Conservation (phyloP, 1,140 invertebrate species). For the Drosophila simulans region DNA sequence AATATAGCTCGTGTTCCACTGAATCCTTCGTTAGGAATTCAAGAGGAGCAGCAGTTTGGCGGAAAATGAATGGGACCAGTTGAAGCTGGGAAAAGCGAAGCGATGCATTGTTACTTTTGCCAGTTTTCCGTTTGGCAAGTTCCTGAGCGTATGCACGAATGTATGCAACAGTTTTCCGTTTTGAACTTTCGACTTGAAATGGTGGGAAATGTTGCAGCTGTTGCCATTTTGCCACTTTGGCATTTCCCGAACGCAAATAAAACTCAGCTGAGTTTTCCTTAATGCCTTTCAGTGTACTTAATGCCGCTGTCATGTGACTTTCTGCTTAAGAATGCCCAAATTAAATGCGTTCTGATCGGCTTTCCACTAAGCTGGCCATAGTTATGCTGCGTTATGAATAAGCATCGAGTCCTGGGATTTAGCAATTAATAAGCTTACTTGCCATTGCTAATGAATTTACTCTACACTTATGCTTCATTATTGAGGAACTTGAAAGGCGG, state of each 20-base stretch:
- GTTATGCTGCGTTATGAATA: background rate
- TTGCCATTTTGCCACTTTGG: slow-evolving; percentile 11
- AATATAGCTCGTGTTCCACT: background rate
- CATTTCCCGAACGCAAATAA: background rate
- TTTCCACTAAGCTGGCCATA: slow-evolving; percentile 3
- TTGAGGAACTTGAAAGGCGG: background rate
- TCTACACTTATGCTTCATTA: background rate
- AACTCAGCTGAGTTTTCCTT: too few relatives aligned
- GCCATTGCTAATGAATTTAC: slow-evolving; percentile 7
- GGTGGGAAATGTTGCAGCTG: slow-evolving; percentile 34
- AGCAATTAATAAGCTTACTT: slow-evolving; percentile 28
- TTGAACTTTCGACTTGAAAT: slow-evolving; percentile 5
- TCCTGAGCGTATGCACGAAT: slow-evolving; percentile 7
- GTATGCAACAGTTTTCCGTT: slow-evolving; percentile 12
- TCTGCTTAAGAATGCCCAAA: background rate
- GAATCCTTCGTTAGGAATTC: slow-evolving; percentile 1
- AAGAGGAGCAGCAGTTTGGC: background rate
- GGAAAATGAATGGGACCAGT: slow-evolving; percentile 9
- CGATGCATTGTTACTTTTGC: background rate
- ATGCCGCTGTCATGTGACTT: background rate
- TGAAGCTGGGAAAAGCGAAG: background rate
- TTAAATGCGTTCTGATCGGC: background rate
- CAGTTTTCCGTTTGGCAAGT: slow-evolving; percentile 4
- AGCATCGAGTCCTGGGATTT: background rate
- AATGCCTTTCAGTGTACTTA: background rate